phyloP scores from a whole-genome alignment of 2,113 vertebrate species.

The Vanacampus margaritifer region DNA sequence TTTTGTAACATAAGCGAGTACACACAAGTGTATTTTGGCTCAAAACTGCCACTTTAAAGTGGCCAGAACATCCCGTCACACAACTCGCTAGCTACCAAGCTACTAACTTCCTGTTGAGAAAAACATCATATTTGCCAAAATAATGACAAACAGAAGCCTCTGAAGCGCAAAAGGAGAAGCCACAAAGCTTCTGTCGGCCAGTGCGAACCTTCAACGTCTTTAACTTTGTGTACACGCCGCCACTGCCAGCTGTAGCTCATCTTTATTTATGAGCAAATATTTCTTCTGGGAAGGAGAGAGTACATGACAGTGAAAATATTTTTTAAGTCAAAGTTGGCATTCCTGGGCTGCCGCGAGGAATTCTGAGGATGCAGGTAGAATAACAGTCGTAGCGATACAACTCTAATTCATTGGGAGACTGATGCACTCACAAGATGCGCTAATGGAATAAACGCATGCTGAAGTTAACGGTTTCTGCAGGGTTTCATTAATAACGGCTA shows the following conservation, averaged over 20 bases:
- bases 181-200: constrained; percentile 41
- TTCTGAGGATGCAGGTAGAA: constrained; percentile 39
- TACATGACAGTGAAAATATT: constrained; percentile 50
- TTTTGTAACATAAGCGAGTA: constrained; percentile 7
- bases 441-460: not conserved
- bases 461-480: not conserved
- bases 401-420: not conserved
- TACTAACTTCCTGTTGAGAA: constrained; percentile 56
- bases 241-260: constrained; percentile 56
- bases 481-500: not conserved
- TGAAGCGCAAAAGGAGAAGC: constrained; percentile 26
- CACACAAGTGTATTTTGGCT: constrained; percentile 19
- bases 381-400: not conserved
- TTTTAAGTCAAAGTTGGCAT: constrained; percentile 67
- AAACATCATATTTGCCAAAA: constrained; percentile 72
- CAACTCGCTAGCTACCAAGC: constrained; percentile 31
- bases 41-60: constrained; percentile 28
- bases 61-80: constrained; percentile 49
- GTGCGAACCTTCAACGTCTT: constrained; percentile 46
- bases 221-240: constrained; percentile 14
- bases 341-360: constrained; percentile 53
- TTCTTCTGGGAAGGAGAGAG: constrained; percentile 17
- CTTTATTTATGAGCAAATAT: constrained; percentile 69
- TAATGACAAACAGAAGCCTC: constrained; percentile 31
- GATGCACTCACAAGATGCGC: no score